Evolutionary conservation across 2,113 vertebrate genomes (phyloP).

Genomic region (Festucalex cinctus): DNA sequence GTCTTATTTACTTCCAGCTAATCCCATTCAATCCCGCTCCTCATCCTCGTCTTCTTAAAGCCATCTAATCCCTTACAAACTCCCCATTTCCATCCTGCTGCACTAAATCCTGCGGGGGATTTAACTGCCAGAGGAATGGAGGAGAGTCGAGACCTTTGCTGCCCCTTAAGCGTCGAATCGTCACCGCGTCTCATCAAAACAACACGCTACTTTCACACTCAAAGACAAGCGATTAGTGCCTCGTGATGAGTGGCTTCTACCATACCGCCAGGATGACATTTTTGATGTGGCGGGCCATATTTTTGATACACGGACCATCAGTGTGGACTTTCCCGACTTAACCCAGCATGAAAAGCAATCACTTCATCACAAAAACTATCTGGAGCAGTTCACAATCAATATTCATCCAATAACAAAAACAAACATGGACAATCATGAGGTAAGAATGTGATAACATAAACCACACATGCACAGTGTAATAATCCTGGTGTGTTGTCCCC

Average conservation of each 20-base stretch:
- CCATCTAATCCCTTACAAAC: constrained; percentile 39
- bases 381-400: background rate
- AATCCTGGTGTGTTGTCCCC: background rate
- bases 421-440: constrained; percentile 89
- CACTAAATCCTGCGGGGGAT: constrained; percentile 39
- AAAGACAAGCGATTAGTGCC: constrained; percentile 17
- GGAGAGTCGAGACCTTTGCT: constrained; percentile 24
- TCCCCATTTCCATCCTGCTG: constrained; percentile 9
- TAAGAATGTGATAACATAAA: background rate
- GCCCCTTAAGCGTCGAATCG: constrained; percentile 11
- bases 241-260: constrained; percentile 14
- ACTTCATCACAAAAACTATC: too few species aligned
- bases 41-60: constrained; percentile 42
- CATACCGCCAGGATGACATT: background rate
- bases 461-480: background rate
- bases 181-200: constrained; percentile 17
- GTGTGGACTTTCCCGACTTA: background rate
- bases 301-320: background rate
- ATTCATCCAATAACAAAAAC: constrained; percentile 64
- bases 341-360: too few species aligned
- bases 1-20: background rate
- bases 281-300: background rate
- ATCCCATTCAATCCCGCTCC: constrained; percentile 6
- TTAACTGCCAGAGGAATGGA: constrained; percentile 28
- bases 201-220: constrained; percentile 11